phyloP scores from a whole-genome alignment of 2,888 invertebrate genomes.

The Venustoraphidia nigricollis region DNA sequence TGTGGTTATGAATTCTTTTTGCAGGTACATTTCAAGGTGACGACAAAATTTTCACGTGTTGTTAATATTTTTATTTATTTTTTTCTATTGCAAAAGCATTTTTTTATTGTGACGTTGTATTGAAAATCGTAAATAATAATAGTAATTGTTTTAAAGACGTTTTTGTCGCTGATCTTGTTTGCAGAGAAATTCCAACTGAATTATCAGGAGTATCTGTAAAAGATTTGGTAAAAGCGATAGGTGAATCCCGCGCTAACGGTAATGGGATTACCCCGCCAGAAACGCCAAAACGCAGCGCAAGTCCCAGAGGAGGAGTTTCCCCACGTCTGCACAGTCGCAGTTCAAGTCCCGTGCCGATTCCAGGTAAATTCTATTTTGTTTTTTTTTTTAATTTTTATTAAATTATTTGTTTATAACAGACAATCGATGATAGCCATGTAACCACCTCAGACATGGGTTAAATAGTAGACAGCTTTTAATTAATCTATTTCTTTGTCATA shows the following conservation, averaged over 20 bases:
- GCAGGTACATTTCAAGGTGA: too few species aligned
- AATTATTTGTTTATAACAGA: not conserved
- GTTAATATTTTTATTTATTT: too few species aligned
- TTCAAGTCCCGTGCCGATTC: conserved; percentile 44
- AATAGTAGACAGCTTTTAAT: too few species aligned
- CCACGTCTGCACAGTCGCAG: conserved; percentile 35
- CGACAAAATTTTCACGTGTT: too few species aligned
- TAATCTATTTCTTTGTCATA: too few species aligned
- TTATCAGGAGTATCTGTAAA: conserved; percentile 51
- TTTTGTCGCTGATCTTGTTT: conserved; percentile 4
- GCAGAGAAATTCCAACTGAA: conserved; percentile 34
- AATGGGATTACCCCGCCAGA: conserved; percentile 58
- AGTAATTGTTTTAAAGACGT: not conserved
- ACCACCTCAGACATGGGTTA: too few species aligned
- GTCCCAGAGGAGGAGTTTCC: conserved; percentile 32
- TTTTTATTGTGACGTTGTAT: too few species aligned
- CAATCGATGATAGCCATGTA: too few species aligned
- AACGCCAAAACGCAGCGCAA: conserved; percentile 40
- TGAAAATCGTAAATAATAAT: too few species aligned
- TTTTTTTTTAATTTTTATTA: not conserved
- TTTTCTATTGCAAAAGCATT: too few species aligned
- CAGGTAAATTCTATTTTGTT: conserved; percentile 33
- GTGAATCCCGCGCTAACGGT: conserved; percentile 62
- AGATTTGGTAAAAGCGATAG: conserved; percentile 56
- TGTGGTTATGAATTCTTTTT: too few species aligned